phyloP scores from a whole-genome alignment of 2,888 invertebrate genomes.

The Epinotia demarniana region DNA sequence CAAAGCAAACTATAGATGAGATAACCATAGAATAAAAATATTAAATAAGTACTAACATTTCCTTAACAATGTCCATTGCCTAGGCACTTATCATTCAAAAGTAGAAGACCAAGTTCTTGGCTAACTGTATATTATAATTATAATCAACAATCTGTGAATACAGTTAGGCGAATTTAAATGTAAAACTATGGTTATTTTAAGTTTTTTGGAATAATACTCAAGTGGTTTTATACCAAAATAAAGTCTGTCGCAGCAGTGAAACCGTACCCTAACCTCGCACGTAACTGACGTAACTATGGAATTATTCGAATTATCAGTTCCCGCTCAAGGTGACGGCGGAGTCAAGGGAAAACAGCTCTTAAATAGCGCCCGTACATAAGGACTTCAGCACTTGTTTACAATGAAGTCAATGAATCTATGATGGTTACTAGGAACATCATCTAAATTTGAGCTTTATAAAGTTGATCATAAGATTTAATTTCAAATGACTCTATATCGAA shows the following conservation, averaged over 20 bases:
- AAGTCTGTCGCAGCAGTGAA: slow-evolving; percentile 11
- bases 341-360: slow-evolving; percentile 4
- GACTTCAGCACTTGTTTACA: neutral
- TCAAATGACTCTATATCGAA: neutral
- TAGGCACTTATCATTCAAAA: no score
- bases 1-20: no score
- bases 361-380: no score
- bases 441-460: neutral
- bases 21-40: no score
- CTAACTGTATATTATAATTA: no score
- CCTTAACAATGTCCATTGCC: no score
- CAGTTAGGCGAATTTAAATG: no score
- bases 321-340: neutral
- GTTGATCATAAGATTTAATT: neutral
- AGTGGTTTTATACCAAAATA: neutral
- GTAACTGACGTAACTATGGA: slow-evolving; percentile 13
- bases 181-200: no score
- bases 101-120: no score
- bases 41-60: no score
- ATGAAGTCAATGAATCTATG: neutral
- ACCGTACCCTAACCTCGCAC: slow-evolving; percentile 14
- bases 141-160: no score
- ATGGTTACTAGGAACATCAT: neutral
- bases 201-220: no score
- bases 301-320: slow-evolving; percentile 3